These are phyloP conservation scores for Bacillus rossius DNA, from an alignment of 1,140 invertebrate species.

Conservation along the genomic window DNA sequence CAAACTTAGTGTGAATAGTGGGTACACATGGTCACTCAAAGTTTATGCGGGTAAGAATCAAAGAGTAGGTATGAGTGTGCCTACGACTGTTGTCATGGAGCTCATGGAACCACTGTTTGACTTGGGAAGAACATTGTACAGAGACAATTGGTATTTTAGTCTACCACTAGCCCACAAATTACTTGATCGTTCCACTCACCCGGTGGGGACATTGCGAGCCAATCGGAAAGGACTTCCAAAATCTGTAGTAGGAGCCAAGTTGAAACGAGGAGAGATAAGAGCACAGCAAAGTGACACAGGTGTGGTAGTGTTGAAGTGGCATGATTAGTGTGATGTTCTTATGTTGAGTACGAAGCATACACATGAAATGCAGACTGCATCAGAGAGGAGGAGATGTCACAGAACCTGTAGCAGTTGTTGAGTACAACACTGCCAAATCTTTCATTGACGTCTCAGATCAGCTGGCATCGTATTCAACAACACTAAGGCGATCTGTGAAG, in stretches of 20 bases:
- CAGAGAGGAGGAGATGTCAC: constrained; percentile 8
- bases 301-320: constrained; percentile 26
- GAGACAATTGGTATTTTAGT: constrained; percentile 25
- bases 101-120: constrained; percentile 3
- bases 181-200: constrained; percentile 18
- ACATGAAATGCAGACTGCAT: constrained; percentile 10
- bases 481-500: too few species aligned
- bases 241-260: constrained; percentile 18
- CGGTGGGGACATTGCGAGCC: constrained; percentile 16
- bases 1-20: too few species aligned
- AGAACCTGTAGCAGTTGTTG: constrained; percentile 24
- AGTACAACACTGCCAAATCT: constrained; percentile 26
- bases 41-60: too few species aligned
- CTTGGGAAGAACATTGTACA: constrained; percentile 18
- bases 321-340: constrained; percentile 25
- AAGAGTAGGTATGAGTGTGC: too few species aligned
- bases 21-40: too few species aligned
- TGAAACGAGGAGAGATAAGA: constrained; percentile 21
- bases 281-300: constrained; percentile 13
- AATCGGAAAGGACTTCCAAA: constrained; percentile 16
- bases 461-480: constrained; percentile 28
- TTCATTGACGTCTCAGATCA: constrained; percentile 27
- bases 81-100: too few species aligned
- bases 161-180: constrained; percentile 12
- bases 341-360: constrained; percentile 21